Percentiles rank a stretch among this genome's conserved stretches.
These are phyloP conservation scores for Pocillopora verrucosa DNA, from an alignment of 64 coral and sea anemone genomes.

Conservation along the genomic window DNA sequence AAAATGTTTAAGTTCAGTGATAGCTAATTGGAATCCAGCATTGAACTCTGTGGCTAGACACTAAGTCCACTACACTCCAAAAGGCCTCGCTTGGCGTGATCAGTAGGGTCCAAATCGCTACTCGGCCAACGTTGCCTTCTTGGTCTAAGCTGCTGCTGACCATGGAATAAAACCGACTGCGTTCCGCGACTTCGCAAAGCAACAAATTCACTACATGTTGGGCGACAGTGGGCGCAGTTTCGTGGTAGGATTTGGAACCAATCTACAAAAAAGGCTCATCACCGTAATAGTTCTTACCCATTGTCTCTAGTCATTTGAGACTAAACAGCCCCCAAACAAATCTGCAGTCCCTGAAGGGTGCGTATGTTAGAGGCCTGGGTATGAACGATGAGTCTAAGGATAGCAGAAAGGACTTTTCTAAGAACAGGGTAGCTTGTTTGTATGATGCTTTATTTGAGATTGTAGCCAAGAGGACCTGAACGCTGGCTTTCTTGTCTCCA, in stretches of 20 bases:
- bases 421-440: slow-evolving; percentile 50
- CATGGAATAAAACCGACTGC: slow-evolving; percentile 12
- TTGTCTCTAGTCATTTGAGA: slow-evolving; percentile 24
- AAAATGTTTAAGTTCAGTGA: slow-evolving; percentile 41
- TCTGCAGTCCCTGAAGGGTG: slow-evolving; percentile 50
- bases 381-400: slow-evolving; percentile 43
- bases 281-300: slow-evolving; percentile 53
- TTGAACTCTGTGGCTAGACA: slow-evolving; percentile 52
- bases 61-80: slow-evolving; percentile 28
- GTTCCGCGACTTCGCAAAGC: slow-evolving; percentile 50
- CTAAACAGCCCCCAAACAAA: slow-evolving; percentile 44
- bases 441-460: slow-evolving; percentile 35
- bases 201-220: slow-evolving; percentile 65
- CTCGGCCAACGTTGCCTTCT: slow-evolving; percentile 60
- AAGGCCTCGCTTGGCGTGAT: slow-evolving; percentile 51
- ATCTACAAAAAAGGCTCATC: slow-evolving; percentile 62
- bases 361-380: slow-evolving; percentile 52
- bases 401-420: slow-evolving; percentile 42
- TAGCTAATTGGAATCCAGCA: slow-evolving; percentile 62
- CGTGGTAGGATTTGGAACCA: slow-evolving; percentile 62
- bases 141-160: slow-evolving; percentile 40
- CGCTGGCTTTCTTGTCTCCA: slow-evolving; percentile 63
- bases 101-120: slow-evolving; percentile 72
- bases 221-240: slow-evolving; percentile 67
- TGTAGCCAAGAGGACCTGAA: slow-evolving; percentile 21